A percentile compares a stretch with the other conserved stretches of the same genome.
These are phyloP conservation scores for Mastacembelus armatus DNA, from an alignment of 2,797 vertebrate genomes.

Conservation along the genomic window DNA sequence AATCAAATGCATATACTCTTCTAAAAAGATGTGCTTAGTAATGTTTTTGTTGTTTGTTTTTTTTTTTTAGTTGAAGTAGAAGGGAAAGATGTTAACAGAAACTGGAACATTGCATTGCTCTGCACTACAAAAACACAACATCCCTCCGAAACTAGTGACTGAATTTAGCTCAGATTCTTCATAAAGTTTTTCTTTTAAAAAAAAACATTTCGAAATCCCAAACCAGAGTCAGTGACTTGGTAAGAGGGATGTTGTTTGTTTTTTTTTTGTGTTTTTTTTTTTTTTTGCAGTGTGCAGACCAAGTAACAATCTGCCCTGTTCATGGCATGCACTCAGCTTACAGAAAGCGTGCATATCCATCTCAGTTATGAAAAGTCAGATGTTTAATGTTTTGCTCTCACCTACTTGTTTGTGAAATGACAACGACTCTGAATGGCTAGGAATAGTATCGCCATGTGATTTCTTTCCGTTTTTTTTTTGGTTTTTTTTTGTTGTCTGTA, in stretches of 20 bases:
- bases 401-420: conserved; percentile 57
- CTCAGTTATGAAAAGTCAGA: conserved; percentile 15
- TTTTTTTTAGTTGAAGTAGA: conserved; percentile 70
- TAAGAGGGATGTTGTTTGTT: not conserved
- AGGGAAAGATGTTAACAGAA: conserved; percentile 59
- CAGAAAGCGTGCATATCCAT: conserved; percentile 54
- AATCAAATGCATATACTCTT: conserved; percentile 86
- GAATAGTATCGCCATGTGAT: conserved; percentile 15
- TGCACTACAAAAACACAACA: conserved; percentile 43
- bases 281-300: conserved; percentile 39
- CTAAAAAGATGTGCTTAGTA: conserved; percentile 88
- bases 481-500: conserved; percentile 1
- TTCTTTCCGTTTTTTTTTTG: too few species aligned
- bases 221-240: conserved; percentile 26
- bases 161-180: conserved; percentile 5
- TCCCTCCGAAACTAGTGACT: conserved; percentile 10
- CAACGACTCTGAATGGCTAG: conserved; percentile 32
- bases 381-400: conserved; percentile 32
- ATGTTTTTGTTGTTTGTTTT: conserved; percentile 54
- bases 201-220: not conserved
- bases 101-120: conserved; percentile 57
- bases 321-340: conserved; percentile 60
- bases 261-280: too few species aligned
- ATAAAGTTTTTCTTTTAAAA: not conserved
- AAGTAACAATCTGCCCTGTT: conserved; percentile 39